These are phyloP conservation scores for Macropodus opercularis DNA, from an alignment of 2,797 vertebrate species.

Conservation along the genomic window DNA sequence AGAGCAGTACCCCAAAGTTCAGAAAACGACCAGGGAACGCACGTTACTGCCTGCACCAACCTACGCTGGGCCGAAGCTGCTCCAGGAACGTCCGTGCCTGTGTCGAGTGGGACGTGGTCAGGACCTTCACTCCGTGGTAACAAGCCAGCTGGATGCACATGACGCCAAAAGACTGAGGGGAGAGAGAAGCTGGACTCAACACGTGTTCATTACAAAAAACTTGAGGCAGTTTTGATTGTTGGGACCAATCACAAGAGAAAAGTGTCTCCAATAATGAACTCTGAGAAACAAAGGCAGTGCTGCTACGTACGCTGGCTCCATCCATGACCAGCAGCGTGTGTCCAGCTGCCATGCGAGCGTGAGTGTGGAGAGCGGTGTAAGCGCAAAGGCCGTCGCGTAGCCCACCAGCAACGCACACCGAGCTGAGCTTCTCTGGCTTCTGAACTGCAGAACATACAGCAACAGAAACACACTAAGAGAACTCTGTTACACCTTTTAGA, in stretches of 20 bases:
- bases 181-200: neutral
- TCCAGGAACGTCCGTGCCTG: constrained; percentile 90
- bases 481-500: too few species aligned
- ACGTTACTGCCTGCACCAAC: constrained; percentile 60
- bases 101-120: constrained; percentile 85
- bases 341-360: constrained; percentile 85
- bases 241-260: too few species aligned
- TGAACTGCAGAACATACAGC: constrained; percentile 80
- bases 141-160: constrained; percentile 92
- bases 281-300: neutral
- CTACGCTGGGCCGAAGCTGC: constrained; percentile 85
- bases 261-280: too few species aligned
- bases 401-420: constrained; percentile 83
- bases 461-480: constrained; percentile 29
- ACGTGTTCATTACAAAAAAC: neutral
- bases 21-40: neutral
- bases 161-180: constrained; percentile 85
- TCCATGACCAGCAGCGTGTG: constrained; percentile 91
- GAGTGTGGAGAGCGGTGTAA: constrained; percentile 92
- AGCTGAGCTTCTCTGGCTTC: constrained; percentile 90
- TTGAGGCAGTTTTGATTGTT: too few species aligned
- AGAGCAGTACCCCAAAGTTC: neutral
- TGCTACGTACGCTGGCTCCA: constrained; percentile 89
- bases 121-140: constrained; percentile 90
- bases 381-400: constrained; percentile 88